Base-by-base conservation (phyloP, 1,140 invertebrate species). In the Drosophila persimilis region DNA sequence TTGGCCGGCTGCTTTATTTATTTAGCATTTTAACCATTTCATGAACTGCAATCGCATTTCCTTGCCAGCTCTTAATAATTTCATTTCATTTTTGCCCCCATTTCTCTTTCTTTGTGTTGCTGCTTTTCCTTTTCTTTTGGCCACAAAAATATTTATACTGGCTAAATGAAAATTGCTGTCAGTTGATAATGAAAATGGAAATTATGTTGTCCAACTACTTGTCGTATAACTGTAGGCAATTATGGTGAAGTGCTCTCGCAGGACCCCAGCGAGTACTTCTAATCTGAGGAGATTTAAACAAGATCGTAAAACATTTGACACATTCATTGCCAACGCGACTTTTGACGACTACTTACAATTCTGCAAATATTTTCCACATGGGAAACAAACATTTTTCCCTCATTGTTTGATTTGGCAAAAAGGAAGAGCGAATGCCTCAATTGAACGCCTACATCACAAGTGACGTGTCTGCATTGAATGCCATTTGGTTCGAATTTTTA, bases 401-500 rank as follows among this genome's bases (percentile, higher is more conserved):
- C 70, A 64, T 80, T 80, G 73, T 80, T 85, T 80, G 76, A 85
- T 74, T 81, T 78, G 64, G 29, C 31, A 50, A 64, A 51, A 69
- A 29, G 60, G 63, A 69, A 67, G 51, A 64, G 51, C 50, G 35
- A 74, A 52, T 39, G 50, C 54, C 35, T 46, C 62, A 67, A 79
- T 84, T 72, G 72, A 65, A 61, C 46, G 65, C 74, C 80, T 78
- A 75, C 58, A 72, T 83, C 65, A 75, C 59, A 73, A 60, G 45
- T 66, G 80, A 79, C 80, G 61, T 73, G 74, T 86, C 73, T 86
- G 80, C 75, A 78, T 61, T 79, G 57, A 71, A 75, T 75, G 79
- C 77, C 73, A 81, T 77, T 80, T 51, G 44, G 60, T 52, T 75
- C 55, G 81, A 86, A 85, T 86, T 85, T 85, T 85, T 85, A 85